Conservation (phyloP, 2,797 vertebrate species). For the Coilia nasus region DNA sequence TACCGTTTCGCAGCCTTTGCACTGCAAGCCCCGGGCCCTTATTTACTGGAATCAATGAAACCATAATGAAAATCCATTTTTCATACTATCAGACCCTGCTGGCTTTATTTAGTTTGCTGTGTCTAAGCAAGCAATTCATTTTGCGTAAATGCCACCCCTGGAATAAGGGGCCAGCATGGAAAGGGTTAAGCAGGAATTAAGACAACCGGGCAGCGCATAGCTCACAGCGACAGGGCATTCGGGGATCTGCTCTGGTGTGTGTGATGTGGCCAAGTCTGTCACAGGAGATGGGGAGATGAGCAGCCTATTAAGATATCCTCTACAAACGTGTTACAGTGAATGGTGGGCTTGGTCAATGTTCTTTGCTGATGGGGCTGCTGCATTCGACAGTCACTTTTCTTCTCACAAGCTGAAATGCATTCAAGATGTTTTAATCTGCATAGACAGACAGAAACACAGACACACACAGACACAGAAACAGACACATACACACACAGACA, state of each 20-base stretch:
- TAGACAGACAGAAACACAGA: no score
- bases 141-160: conserved; percentile 96
- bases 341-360: neutral
- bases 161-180: conserved; percentile 78
- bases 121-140: conserved; percentile 99
- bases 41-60: conserved; percentile 99
- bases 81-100: conserved; percentile 99
- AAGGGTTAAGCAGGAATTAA: conserved; percentile 92
- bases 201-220: conserved; percentile 59
- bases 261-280: neutral
- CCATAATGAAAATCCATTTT: conserved; percentile 99
- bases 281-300: neutral
- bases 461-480: neutral
- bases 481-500: neutral
- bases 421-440: neutral
- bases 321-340: neutral
- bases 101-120: conserved; percentile 99
- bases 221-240: conserved; percentile 23
- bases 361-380: neutral
- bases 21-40: conserved; percentile 91
- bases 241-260: conserved; percentile 39
- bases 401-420: neutral
- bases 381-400: neutral
- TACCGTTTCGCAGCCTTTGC: conserved; percentile 96
- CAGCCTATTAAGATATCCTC: neutral